A percentile compares a stretch with the other conserved stretches of the same genome.
Conservation (phyloP, 2,113 vertebrate genomes). For the Myiozetetes cayanensis region DNA sequence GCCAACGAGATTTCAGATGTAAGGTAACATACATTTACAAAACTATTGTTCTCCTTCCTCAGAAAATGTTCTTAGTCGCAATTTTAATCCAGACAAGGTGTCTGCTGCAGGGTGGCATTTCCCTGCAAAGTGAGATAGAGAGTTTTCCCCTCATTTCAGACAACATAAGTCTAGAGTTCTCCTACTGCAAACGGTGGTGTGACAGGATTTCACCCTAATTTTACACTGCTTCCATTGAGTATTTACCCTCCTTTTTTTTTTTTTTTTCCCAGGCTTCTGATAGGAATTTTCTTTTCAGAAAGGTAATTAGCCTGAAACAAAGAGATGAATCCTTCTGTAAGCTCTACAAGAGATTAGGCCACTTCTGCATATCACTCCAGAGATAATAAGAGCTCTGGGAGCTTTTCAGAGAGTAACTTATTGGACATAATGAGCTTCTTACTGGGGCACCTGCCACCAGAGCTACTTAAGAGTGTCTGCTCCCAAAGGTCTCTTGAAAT, state of each 20-base stretch:
- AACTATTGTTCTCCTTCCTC: neutral
- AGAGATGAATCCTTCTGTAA: conserved; percentile 6
- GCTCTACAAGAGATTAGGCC: neutral
- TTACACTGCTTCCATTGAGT: neutral
- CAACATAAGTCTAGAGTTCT: neutral
- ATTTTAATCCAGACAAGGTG: neutral
- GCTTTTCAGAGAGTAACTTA: conserved; percentile 37
- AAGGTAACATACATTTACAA: neutral
- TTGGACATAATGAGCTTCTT: conserved; percentile 8
- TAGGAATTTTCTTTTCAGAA: neutral
- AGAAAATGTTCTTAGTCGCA: neutral
- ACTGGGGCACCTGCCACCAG: neutral
- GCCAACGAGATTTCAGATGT: neutral
- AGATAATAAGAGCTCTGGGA: conserved; percentile 37
- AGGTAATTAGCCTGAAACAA: conserved; percentile 40
- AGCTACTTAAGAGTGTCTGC: neutral
- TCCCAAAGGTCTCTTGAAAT: conserved; percentile 23
- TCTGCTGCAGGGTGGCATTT: neutral
- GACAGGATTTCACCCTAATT: neutral
- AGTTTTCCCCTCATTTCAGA: neutral
- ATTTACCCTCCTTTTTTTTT: neutral
- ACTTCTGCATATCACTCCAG: neutral
- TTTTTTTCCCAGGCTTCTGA: neutral
- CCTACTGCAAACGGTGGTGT: neutral
- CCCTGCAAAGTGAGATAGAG: neutral